Conservation (phyloP, 2,888 invertebrate species). For the Hypsopygia costalis region DNA sequence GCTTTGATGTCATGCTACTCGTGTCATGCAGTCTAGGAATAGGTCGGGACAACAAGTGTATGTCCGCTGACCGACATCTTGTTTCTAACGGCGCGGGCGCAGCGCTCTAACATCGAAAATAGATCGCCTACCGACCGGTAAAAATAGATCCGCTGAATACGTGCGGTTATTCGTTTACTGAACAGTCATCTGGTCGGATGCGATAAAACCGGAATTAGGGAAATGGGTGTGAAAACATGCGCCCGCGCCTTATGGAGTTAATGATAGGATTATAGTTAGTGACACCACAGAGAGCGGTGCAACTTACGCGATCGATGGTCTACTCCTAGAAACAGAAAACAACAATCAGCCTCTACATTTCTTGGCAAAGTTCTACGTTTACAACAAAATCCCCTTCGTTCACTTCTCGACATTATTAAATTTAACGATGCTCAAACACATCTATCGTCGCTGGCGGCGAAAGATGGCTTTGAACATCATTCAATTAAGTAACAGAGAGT, state of each 20-base stretch:
- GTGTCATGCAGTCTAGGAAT: conserved; percentile 53
- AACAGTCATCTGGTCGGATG: conserved; percentile 49
- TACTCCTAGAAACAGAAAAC: conserved; percentile 82
- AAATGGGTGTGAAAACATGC: conserved; percentile 39
- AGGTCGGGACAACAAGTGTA: conserved; percentile 41
- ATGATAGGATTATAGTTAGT: conserved; percentile 70
- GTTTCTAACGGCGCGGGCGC: conserved; percentile 69
- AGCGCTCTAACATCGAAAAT: conserved; percentile 58
- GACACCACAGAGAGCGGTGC: conserved; percentile 80
- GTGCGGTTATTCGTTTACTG: conserved; percentile 41
- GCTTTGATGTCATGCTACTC: conserved; percentile 53
- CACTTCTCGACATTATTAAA: neutral
- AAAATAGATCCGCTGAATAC: conserved; percentile 56
- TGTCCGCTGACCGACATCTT: conserved; percentile 67
- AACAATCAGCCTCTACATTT: conserved; percentile 75
- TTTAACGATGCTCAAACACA: too few species aligned
- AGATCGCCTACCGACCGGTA: conserved; percentile 60
- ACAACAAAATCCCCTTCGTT: conserved; percentile 35
- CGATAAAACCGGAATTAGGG: conserved; percentile 39
- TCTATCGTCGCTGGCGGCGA: too few species aligned
- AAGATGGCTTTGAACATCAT: neutral
- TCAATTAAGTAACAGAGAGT: conserved; percentile 6
- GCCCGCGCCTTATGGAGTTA: conserved; percentile 65
- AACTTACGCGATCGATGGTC: conserved; percentile 81
- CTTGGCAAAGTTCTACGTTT: conserved; percentile 45